Percentiles rank a stretch among this genome's conserved stretches.
phyloP scores from a whole-genome alignment of 2,888 invertebrate species.

The Gerris lacustris region DNA sequence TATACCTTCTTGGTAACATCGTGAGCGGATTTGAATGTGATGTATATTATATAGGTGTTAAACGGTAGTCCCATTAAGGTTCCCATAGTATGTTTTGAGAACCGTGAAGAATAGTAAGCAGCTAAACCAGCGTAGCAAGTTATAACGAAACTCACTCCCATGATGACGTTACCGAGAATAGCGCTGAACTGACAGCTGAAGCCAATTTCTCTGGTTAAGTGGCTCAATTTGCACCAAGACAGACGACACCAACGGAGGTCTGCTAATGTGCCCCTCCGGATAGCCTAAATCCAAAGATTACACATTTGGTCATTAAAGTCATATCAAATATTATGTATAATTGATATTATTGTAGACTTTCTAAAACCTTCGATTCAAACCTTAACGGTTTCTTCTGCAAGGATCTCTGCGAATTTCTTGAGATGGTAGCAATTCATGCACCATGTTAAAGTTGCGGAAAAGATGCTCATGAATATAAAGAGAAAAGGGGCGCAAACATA shows the following conservation, averaged over 20 bases:
- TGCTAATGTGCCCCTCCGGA: neutral
- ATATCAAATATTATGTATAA: too few relatives aligned
- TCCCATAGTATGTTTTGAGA: conserved; percentile 1
- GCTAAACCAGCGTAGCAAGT: neutral
- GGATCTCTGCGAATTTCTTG: neutral
- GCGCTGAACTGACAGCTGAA: neutral
- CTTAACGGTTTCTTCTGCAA: neutral
- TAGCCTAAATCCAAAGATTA: too few relatives aligned
- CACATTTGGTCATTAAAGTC: too few relatives aligned
- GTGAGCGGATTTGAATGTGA: neutral
- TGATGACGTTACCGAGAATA: neutral
- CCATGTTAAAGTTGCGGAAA: neutral
- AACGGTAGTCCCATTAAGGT: neutral
- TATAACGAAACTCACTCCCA: neutral
- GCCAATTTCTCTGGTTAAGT: neutral
- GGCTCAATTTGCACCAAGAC: neutral
- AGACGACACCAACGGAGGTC: neutral
- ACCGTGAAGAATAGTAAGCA: neutral
- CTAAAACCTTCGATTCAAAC: too few relatives aligned
- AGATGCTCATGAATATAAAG: neutral
- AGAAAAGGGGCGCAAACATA: neutral
- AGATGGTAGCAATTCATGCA: neutral
- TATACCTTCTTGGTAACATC: neutral
- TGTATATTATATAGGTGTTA: neutral
- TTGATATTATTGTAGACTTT: too few relatives aligned